phyloP scores from a whole-genome alignment of 1,140 invertebrate species.

The Ostrea edulis region DNA sequence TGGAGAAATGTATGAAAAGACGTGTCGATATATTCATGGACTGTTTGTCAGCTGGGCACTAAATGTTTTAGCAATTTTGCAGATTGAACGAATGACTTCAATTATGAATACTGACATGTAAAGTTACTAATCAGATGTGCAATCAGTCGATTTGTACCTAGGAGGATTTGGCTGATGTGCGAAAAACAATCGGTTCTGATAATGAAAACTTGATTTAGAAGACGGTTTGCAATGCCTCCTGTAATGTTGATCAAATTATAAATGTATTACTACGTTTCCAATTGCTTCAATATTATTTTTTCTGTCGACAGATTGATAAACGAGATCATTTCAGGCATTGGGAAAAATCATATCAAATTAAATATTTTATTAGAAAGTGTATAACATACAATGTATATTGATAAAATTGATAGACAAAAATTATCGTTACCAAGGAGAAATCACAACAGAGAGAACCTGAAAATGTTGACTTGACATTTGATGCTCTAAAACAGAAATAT shows the following conservation, averaged over 20 bases:
- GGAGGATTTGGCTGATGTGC: not conserved
- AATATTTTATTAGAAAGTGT: too few relatives aligned
- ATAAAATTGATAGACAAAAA: too few relatives aligned
- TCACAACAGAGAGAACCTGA: not conserved
- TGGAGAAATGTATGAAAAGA: constrained; percentile 1
- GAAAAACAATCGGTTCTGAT: not conserved
- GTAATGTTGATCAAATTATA: too few relatives aligned
- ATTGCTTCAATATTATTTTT: too few relatives aligned
- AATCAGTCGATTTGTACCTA: not conserved
- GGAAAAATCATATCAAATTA: too few relatives aligned
- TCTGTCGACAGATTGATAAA: too few relatives aligned
- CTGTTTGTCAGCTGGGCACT: not conserved
- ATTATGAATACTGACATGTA: not conserved
- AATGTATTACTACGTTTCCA: too few relatives aligned
- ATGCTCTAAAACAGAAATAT: not conserved
- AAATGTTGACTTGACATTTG: not conserved
- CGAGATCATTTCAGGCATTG: too few relatives aligned
- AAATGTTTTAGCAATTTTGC: not conserved
- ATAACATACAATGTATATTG: too few relatives aligned
- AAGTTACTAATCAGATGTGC: not conserved
- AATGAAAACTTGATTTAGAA: not conserved
- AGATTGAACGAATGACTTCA: not conserved
- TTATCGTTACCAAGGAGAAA: too few relatives aligned
- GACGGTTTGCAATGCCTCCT: not conserved
- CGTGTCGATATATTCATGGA: not conserved